Base-by-base conservation (phyloP, 2,113 vertebrate species). In the Opisthocomus hoazin region DNA sequence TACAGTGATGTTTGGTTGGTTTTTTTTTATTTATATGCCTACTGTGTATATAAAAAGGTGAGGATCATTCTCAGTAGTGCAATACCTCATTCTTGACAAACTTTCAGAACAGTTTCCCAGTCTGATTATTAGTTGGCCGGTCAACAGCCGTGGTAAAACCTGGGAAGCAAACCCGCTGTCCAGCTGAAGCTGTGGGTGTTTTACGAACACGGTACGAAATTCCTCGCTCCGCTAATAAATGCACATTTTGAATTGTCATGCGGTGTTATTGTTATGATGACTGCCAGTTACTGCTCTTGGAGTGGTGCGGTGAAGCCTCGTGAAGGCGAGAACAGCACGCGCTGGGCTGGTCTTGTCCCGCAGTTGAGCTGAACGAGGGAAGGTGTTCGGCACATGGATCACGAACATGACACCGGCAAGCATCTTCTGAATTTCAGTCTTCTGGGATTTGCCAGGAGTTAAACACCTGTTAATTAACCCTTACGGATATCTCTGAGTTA, bases 401-500 rank as follows among this genome's bases (percentile, higher is more conserved):
- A 4, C 54, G 69, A 36, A 22, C 29, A 9, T 1, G 19, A 48
- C 48, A 27, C 12, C 17, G 45, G 24, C 39, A 50, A 36, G 70
- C 11, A 26, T 36, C 54, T 51, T 37, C 58, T 65, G 37, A 45
- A 43, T 80, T 64, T 39, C 11, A 12, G 6, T 37, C 23, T 66
- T 19, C 21, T 23, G 19, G 61, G 76, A 4, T 73, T 60, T 77
- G 58, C 73, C 9, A 3, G 0, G 26, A 36, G 24, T 58, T 75
- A 39, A 56, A 24, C 34, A 50, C 51, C 12, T 63, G n/a, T 34
- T 71, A 24, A 56, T 86, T 63, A 87, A 75, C 65, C 6, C 21
- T 29, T 36, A 41, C 27, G 34, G 23, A 6, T 15, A 2, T 3
- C 13, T 64, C 27, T 34, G 14, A 0, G 0, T 34, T 48, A 41